Evolutionary conservation across 2,113 vertebrate species (phyloP).

Genomic region (Nicator chloris): DNA sequence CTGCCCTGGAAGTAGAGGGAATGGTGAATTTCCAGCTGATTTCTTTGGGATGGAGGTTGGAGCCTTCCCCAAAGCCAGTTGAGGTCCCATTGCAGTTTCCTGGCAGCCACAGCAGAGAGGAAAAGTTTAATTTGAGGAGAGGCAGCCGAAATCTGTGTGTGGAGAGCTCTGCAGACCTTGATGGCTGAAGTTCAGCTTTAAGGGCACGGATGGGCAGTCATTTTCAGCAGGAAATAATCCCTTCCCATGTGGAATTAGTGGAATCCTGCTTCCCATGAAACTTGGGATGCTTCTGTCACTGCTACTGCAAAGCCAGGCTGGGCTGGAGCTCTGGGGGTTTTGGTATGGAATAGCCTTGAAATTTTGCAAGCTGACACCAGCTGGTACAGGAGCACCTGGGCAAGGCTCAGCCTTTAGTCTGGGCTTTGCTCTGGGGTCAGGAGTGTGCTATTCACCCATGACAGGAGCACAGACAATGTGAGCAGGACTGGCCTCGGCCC

Average conservation of each 20-base stretch:
- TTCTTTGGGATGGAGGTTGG: not conserved
- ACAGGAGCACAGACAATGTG: accelerated
- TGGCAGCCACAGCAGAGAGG: not conserved
- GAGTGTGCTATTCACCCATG: not conserved
- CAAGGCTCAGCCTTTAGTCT: not conserved
- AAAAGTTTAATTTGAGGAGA: not conserved
- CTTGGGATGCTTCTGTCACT: not conserved
- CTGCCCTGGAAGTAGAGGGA: not conserved
- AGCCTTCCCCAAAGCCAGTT: not conserved
- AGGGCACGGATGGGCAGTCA: not conserved
- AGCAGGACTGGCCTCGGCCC: accelerated
- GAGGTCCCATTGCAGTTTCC: not conserved
- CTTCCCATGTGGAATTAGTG: not conserved
- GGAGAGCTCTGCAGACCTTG: not conserved
- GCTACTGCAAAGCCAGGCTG: not conserved
- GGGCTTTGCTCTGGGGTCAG: not conserved
- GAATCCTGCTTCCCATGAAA: not conserved
- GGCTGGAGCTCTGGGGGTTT: not conserved
- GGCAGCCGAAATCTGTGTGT: not conserved
- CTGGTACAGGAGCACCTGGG: not conserved
- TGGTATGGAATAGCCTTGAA: not conserved
- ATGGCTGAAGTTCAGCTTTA: not conserved
- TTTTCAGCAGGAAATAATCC: not conserved
- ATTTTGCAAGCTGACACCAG: not conserved
- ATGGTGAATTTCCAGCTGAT: not conserved